phyloP scores from a whole-genome alignment of 2,113 vertebrate species.

The Paramormyrops kingsleyae region DNA sequence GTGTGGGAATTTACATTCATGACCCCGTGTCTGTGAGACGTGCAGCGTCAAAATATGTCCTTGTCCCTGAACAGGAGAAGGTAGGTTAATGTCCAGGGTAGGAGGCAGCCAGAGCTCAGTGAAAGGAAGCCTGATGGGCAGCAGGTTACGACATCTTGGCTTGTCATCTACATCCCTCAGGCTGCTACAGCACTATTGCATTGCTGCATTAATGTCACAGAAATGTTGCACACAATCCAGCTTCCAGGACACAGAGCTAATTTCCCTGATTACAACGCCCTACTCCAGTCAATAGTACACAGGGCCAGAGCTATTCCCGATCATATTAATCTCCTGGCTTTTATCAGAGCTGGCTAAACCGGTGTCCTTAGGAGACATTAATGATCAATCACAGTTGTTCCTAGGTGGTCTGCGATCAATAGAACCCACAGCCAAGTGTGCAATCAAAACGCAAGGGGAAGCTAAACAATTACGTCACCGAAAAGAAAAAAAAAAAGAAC shows the following conservation, averaged over 20 bases:
- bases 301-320: slow-evolving; percentile 32
- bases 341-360: slow-evolving; percentile 24
- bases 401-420: slow-evolving; percentile 32
- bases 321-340: slow-evolving; percentile 39
- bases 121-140: neutral
- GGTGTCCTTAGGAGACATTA: slow-evolving; percentile 35
- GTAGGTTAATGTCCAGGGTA: neutral
- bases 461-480: neutral
- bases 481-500: slow-evolving; percentile 29
- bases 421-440: neutral
- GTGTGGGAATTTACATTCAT: neutral
- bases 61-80: neutral
- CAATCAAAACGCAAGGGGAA: neutral
- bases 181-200: neutral
- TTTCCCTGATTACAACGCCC: slow-evolving; percentile 14
- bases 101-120: neutral
- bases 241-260: neutral
- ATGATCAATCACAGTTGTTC: slow-evolving; percentile 43
- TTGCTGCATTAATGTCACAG: neutral
- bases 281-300: slow-evolving; percentile 40
- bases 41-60: neutral
- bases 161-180: neutral
- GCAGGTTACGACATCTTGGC: neutral
- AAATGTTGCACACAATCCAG: neutral
- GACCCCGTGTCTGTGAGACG: neutral